Evolutionary conservation across 2,888 invertebrate genomes (phyloP), one percentile per base, ranked within the genome.

Genomic region (Agriopis marginaria): DNA sequence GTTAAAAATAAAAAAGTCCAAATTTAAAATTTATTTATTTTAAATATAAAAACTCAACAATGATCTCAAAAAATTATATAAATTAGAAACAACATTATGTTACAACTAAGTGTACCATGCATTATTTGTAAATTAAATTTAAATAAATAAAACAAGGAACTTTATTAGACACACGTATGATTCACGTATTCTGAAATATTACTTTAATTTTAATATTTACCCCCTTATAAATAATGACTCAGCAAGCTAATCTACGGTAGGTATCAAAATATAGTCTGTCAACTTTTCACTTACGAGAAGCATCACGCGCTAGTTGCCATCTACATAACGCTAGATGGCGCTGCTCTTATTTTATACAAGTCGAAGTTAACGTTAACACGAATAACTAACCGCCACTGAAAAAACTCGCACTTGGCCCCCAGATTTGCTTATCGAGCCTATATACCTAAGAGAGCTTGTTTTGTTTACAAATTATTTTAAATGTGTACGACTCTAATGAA

Each of bases 41-140:
- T 91, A 91, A 74, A 88, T 87, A 88, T 88, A 90, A 93, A 66
- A 93, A 93, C 89, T 93, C 93, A 93, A 93, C 93, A 93, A 91
- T 88, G 84, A 88, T 85, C 84, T 84, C 90, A 91, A 88, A 88
- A 89, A 88, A 89, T 83, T 86, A 89, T 83, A 87, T 88, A 84
- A 86, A 84, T 82, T 74, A 68, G 76, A 82, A 83, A 86, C 81
- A 86, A 83, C 77, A 77, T 79, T 78, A 81, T 83, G 82, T 86
- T 86, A 86, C 77, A 81, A 77, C 77, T 77, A 80, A 82, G 80
- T 86, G 83, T 81, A 84, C 78, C 84, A 88, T 86, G 88, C 84
- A 83, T 71, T 77, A 84, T 78, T 77, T 70, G 66, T 68, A 72
- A 70, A 71, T 77, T 74, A 75, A 77, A 73, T 64, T 68, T 5